Evolutionary conservation across 2,113 vertebrate species (phyloP), one percentile per base, ranked within the genome.

Genomic region (Eubucco bourcierii): DNA sequence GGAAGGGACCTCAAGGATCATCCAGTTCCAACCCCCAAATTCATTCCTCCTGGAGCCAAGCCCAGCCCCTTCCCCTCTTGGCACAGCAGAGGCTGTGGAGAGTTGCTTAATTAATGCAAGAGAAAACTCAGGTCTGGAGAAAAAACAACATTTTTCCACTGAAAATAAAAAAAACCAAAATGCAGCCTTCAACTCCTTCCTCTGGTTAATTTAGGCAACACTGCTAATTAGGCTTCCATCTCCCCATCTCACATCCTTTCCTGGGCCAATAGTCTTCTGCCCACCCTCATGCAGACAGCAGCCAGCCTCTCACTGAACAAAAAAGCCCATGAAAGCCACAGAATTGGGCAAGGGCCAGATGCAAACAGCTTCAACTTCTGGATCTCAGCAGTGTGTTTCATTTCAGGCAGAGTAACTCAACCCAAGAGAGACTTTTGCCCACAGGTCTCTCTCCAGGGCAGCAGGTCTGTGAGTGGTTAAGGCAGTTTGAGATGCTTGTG

Each of bases 21-120:
- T n/a, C n/a, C n/a, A n/a, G n/a, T n/a, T n/a, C n/a, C n/a, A n/a
- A n/a, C n/a, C n/a, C n/a, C n/a, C 15, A 8, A 66, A 53, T 74
- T 18, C 46, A 37, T 28, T 50, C 24, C 46, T 70, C 53, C 34
- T 27, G 83, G 39, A 88, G 52, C 60, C 20, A 9, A 84, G 44
- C 59, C 59, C 64, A 76, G 58, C 75, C 37, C 64, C 71, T 72
- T 87, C 25, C 41, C 21, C 15, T 78, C 87, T 12, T 88, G 78
- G 61, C 70, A 59, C 0, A 3, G n/a, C 1, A 0, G n/a, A 44
- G 66, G 44, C 67, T 68, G 63, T 15, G 4, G 1, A 24, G 14
- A 81, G 19, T 53, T 80, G 17, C 29, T 68, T 44, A 37, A 33
- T 76, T 77, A 34, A 34, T 12, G 46, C 60, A 80, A 60, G 79